A percentile compares a stretch with the other conserved stretches of the same genome.
Evolutionary conservation across 2,888 invertebrate species (phyloP).

Genomic region (Hoplodrina blanda): DNA sequence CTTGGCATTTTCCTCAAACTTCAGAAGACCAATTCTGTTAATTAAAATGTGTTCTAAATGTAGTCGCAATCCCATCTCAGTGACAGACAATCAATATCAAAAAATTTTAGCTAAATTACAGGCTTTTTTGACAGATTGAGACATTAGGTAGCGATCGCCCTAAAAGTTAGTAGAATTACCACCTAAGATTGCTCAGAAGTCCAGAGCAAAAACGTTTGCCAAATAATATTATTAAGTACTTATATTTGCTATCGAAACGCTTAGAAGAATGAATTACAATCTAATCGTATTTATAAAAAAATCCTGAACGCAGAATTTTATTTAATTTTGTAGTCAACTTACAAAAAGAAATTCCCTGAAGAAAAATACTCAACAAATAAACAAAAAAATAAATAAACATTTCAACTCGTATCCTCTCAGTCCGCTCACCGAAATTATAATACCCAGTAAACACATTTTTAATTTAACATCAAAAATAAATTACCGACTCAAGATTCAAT

Average conservation of each 20-base stretch:
- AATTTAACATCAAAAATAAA: slow-evolving; percentile 83
- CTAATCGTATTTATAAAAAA: not conserved
- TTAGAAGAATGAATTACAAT: not conserved
- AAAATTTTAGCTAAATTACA: too few species aligned
- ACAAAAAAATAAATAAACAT: slow-evolving; percentile 32
- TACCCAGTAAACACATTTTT: slow-evolving; percentile 72
- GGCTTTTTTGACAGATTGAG: too few species aligned
- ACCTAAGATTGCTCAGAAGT: not conserved
- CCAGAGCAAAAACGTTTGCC: not conserved
- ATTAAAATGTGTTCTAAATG: too few species aligned
- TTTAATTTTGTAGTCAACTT: not conserved
- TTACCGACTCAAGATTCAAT: slow-evolving; percentile 83
- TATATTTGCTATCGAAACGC: too few species aligned
- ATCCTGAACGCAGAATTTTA: not conserved
- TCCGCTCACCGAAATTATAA: slow-evolving; percentile 31
- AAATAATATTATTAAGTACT: too few species aligned
- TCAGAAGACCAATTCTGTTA: not conserved
- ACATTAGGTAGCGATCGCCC: too few species aligned
- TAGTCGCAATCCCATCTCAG: too few species aligned
- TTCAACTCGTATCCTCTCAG: slow-evolving; percentile 6
- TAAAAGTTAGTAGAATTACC: not conserved
- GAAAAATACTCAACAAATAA: slow-evolving; percentile 3
- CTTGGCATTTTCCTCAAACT: not conserved
- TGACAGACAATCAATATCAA: too few species aligned
- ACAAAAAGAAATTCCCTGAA: not conserved